Conservation (phyloP, 2,113 vertebrate species). For the Ameiurus melas region DNA sequence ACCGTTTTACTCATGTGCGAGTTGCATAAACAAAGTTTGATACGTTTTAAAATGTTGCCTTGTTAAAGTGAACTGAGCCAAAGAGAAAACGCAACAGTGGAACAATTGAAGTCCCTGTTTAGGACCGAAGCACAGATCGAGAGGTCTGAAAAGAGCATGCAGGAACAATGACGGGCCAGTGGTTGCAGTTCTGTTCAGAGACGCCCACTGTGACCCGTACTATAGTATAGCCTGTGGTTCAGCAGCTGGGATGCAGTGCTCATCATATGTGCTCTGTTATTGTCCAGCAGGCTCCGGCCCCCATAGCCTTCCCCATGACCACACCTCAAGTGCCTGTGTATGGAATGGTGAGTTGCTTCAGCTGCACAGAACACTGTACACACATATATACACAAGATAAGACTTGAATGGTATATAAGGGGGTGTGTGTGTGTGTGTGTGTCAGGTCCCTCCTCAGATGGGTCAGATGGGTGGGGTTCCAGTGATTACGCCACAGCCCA, state of each 20-base stretch:
- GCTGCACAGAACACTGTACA: not conserved
- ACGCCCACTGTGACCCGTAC: not conserved
- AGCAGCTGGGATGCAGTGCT: not conserved
- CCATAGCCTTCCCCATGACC: slow-evolving; percentile 81
- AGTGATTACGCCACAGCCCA: slow-evolving; percentile 80
- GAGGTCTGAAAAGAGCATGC: not conserved
- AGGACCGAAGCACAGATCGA: too few species aligned
- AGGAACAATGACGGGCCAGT: not conserved
- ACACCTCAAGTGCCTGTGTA: slow-evolving; percentile 92
- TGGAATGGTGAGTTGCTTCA: slow-evolving; percentile 82
- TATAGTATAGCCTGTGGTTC: not conserved
- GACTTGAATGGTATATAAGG: not conserved
- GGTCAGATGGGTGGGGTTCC: slow-evolving; percentile 73
- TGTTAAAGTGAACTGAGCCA: too few species aligned
- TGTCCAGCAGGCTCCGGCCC: slow-evolving; percentile 77
- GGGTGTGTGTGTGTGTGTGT: not conserved
- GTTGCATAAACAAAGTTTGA: too few species aligned
- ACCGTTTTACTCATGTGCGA: too few species aligned
- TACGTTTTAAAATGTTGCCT: too few species aligned
- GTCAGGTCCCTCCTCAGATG: slow-evolving; percentile 83
- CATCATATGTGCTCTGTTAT: slow-evolving; percentile 14
- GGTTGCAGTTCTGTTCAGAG: not conserved
- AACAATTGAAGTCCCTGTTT: too few species aligned
- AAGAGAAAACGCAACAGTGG: too few species aligned
- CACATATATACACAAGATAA: not conserved